A percentile compares a stretch with the other conserved stretches of the same genome.
These are phyloP conservation scores for Wasmannia auropunctata DNA, from an alignment of 1,140 invertebrate genomes.

Conservation along the genomic window DNA sequence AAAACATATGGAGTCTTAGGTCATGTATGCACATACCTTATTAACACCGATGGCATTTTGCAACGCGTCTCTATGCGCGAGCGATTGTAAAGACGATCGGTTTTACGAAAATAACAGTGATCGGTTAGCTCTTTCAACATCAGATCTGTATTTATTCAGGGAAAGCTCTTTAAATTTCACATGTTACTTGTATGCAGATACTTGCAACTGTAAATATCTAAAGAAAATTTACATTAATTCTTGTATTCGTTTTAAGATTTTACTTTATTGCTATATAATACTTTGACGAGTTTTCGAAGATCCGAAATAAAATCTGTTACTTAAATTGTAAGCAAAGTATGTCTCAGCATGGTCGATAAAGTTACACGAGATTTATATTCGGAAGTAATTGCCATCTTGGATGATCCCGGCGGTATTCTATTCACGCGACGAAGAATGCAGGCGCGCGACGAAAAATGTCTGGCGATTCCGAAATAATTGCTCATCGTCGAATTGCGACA, in stretches of 20 bases:
- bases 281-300: background rate
- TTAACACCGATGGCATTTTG: slow-evolving; percentile 24
- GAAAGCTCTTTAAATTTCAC: background rate
- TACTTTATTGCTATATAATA: background rate
- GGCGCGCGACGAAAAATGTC: slow-evolving; percentile 33
- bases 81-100: background rate
- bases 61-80: background rate
- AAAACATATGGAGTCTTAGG: slow-evolving; percentile 31
- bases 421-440: slow-evolving; percentile 1
- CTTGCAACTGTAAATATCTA: background rate
- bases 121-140: background rate
- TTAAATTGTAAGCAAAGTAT: background rate
- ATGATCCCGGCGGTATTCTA: background rate
- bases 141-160: background rate
- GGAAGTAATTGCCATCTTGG: background rate
- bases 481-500: background rate
- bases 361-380: slow-evolving; percentile 13
- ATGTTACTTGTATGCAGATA: too few relatives aligned
- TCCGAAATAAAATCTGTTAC: background rate
- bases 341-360: background rate
- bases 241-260: background rate
- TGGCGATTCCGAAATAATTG: slow-evolving; percentile 28
- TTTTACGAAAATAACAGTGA: slow-evolving; percentile 22
- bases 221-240: background rate
- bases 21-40: slow-evolving; percentile 31